Percentiles rank a stretch among this genome's conserved stretches.
Evolutionary conservation across 2,113 vertebrate species (phyloP).

Genomic region (Amia ocellicauda): DNA sequence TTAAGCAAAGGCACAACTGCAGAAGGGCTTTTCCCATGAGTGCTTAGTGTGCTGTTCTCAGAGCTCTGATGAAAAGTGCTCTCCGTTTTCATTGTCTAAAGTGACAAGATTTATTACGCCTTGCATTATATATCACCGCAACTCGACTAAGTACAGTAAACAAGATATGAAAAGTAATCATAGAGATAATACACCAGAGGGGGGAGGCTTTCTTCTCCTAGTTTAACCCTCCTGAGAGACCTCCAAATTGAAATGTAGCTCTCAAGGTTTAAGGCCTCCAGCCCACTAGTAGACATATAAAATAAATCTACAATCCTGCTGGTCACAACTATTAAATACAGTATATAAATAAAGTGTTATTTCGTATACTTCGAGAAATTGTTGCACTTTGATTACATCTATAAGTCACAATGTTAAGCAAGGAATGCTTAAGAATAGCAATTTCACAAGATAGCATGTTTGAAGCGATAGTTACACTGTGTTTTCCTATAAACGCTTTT

Average conservation of each 20-base stretch:
- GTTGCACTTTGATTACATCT: not conserved
- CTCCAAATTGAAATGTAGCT: constrained; percentile 13
- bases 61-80: constrained; percentile 41
- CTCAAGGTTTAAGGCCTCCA: not conserved
- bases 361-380: not conserved
- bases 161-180: constrained; percentile 61
- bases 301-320: not conserved
- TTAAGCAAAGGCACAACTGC: not conserved
- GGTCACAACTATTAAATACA: constrained; percentile 5
- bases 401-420: not conserved
- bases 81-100: constrained; percentile 12
- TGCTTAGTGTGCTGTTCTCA: constrained; percentile 52
- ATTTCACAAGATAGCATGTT: too few species aligned
- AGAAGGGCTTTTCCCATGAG: constrained; percentile 20
- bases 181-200: constrained; percentile 44
- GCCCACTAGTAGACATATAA: not conserved
- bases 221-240: constrained; percentile 22
- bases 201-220: constrained; percentile 16
- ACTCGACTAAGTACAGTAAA: constrained; percentile 55
- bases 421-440: too few species aligned
- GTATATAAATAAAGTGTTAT: too few species aligned
- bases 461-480: too few species aligned
- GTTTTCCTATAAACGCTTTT: too few species aligned
- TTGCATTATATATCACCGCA: constrained; percentile 46
- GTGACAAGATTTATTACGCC: constrained; percentile 57